Base-by-base conservation (phyloP, 2,113 vertebrate genomes). In the Tautogolabrus adspersus region DNA sequence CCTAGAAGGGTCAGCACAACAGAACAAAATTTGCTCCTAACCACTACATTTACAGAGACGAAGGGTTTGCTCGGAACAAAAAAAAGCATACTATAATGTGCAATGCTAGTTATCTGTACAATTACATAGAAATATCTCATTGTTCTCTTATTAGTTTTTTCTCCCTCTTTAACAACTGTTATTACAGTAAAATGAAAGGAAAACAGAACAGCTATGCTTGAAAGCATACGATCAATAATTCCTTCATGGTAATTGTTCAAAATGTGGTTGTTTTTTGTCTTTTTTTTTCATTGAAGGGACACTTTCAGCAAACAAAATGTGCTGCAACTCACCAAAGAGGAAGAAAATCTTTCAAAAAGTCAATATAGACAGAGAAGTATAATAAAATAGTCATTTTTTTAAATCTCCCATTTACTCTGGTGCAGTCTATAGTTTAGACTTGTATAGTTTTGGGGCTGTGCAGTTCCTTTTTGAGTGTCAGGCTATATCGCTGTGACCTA, bases 91-190 rank as follows among this genome's bases (percentile, higher is more conserved):
- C 96, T 96, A 95, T 90, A 95, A 96, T 97, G 95, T 96, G 96
- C 96, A 96, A 96, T 96, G 97, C 96, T 97, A 97, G 94, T 97
- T 90, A 96, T 96, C 96, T 98, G 97, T 98, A 99, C 97, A 99
- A 94, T 94, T 96, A 98, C 96, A 98, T 97, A 97, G 96, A 96
- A 98, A 97, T 94, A 94, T 95, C 94, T 96, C 90, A 72, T 91
- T 94, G 95, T 96, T 96, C 95, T 96, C 95, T 94, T 95, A 97
- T 97, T 97, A 97, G 96, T 97, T 94, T 89, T 90, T 92, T 96
- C 87, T 81, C 82, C 79, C 86, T 82, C 85, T 91, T 89, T 94
- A 93, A 95, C 95, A 96, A 94, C 95, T 96, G 94, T 94, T 94
- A 95, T 97, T 96, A 97, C 95, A 96, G 94, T 93, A 95, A 97